Conservation (phyloP, 1,140 invertebrate genomes). For the Ericerus pela region DNA sequence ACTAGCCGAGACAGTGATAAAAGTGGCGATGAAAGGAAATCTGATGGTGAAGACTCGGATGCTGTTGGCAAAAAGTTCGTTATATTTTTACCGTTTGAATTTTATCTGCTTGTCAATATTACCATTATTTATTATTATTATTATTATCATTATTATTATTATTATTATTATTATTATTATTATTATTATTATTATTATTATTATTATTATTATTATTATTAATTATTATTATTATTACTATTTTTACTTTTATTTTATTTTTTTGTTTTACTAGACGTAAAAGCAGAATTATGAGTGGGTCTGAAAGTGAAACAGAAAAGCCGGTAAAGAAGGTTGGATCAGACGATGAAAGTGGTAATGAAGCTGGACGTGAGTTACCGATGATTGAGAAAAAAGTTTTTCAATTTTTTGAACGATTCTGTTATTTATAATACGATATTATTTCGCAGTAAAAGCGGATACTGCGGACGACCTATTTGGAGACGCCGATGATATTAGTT, state of each 20-base stretch:
- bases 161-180: too few relatives aligned
- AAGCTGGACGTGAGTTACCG: not conserved
- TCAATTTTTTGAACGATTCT: not conserved
- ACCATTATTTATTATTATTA: too few relatives aligned
- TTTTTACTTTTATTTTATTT: not conserved
- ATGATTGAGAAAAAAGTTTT: not conserved
- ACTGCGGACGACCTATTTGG: slow-evolving; percentile 77
- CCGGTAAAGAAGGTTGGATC: slow-evolving; percentile 12
- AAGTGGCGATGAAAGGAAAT: slow-evolving; percentile 22
- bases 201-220: too few relatives aligned
- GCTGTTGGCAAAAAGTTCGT: too few relatives aligned
- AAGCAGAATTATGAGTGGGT: slow-evolving; percentile 13
- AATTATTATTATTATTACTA: too few relatives aligned
- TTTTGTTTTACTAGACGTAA: slow-evolving; percentile 19
- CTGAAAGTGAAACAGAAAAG: slow-evolving; percentile 7
- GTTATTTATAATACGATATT: not conserved
- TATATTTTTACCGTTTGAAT: too few relatives aligned
- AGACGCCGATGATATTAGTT: slow-evolving; percentile 82
- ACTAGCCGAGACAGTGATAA: slow-evolving; percentile 25
- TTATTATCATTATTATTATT: too few relatives aligned
- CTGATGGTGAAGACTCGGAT: too few relatives aligned
- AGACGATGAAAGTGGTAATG: slow-evolving; percentile 5
- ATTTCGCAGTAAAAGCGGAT: slow-evolving; percentile 28
- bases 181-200: too few relatives aligned
- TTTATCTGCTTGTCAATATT: too few relatives aligned